phyloP scores from a whole-genome alignment of 2,888 invertebrate species.

The Chrysolina oricalcia region DNA sequence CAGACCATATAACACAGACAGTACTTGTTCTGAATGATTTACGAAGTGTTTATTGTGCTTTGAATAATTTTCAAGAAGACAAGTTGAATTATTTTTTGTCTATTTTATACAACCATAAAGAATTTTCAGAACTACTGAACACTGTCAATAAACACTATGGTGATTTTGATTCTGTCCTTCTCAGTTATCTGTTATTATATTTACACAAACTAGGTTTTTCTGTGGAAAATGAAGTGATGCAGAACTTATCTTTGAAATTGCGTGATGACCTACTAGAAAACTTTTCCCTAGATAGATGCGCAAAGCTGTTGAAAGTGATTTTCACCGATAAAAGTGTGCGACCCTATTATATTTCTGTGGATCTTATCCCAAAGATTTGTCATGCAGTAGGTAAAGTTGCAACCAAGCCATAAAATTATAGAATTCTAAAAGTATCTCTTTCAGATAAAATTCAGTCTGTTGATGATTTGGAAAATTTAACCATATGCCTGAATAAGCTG shows the following conservation, averaged over 20 bases:
- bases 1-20: slow-evolving; percentile 61
- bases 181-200: slow-evolving; percentile 71
- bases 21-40: slow-evolving; percentile 69
- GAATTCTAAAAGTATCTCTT: slow-evolving; percentile 16
- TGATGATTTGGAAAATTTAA: slow-evolving; percentile 71
- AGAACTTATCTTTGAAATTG: slow-evolving; percentile 67
- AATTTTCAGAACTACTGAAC: slow-evolving; percentile 63
- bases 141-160: slow-evolving; percentile 62
- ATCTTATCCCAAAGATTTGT: slow-evolving; percentile 69
- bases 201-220: slow-evolving; percentile 72
- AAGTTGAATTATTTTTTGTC: slow-evolving; percentile 61
- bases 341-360: slow-evolving; percentile 67
- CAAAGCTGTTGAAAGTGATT: slow-evolving; percentile 70
- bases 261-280: slow-evolving; percentile 59
- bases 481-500: slow-evolving; percentile 72
- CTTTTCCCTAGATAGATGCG: slow-evolving; percentile 64
- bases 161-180: slow-evolving; percentile 67
- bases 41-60: slow-evolving; percentile 65
- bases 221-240: slow-evolving; percentile 64
- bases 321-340: slow-evolving; percentile 69
- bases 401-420: background rate
- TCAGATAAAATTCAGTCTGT: slow-evolving; percentile 4
- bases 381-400: slow-evolving; percentile 65
- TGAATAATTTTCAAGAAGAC: slow-evolving; percentile 51
- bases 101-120: slow-evolving; percentile 61